These are phyloP conservation scores for Nilaparvata lugens DNA, from an alignment of 1,140 invertebrate genomes.

Conservation along the genomic window DNA sequence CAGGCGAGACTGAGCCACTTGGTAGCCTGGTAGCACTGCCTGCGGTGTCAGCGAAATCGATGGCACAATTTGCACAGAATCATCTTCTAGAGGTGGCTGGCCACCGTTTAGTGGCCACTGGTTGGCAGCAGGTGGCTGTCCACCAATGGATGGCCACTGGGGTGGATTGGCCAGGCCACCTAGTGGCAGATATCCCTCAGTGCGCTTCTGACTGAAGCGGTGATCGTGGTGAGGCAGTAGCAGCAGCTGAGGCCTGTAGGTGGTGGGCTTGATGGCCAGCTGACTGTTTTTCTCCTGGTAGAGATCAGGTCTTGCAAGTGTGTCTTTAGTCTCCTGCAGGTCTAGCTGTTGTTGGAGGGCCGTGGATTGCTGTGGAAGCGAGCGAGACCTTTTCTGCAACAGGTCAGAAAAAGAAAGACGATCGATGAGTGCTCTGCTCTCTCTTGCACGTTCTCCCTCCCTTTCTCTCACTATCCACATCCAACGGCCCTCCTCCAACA, in stretches of 20 bases:
- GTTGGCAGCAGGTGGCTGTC: background rate
- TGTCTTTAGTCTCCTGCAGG: conserved; percentile 13
- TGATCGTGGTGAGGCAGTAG: conserved; percentile 9
- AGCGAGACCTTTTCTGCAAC: conserved; percentile 28
- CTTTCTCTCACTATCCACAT: background rate
- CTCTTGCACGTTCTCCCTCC: background rate
- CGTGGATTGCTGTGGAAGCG: conserved; percentile 21
- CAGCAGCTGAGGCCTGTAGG: conserved; percentile 20
- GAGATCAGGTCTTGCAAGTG: conserved; percentile 11
- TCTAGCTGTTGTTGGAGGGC: conserved; percentile 17
- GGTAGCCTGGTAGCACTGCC: background rate
- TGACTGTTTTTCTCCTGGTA: conserved; percentile 19
- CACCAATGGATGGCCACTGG: background rate
- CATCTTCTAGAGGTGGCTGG: background rate
- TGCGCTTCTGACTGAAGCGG: conserved; percentile 13
- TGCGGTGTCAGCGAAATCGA: conserved; percentile 15
- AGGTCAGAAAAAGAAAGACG: conserved; percentile 24
- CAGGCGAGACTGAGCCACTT: too few species aligned
- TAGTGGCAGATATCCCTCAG: conserved; percentile 11
- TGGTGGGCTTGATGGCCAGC: conserved; percentile 21
- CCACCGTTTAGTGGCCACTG: background rate
- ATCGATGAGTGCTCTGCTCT: background rate
- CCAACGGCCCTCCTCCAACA: too few species aligned
- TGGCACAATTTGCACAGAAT: conserved; percentile 17
- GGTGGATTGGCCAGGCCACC: background rate